These are phyloP conservation scores for Heliconius sara DNA, from an alignment of 2,888 invertebrate species.

Conservation along the genomic window DNA sequence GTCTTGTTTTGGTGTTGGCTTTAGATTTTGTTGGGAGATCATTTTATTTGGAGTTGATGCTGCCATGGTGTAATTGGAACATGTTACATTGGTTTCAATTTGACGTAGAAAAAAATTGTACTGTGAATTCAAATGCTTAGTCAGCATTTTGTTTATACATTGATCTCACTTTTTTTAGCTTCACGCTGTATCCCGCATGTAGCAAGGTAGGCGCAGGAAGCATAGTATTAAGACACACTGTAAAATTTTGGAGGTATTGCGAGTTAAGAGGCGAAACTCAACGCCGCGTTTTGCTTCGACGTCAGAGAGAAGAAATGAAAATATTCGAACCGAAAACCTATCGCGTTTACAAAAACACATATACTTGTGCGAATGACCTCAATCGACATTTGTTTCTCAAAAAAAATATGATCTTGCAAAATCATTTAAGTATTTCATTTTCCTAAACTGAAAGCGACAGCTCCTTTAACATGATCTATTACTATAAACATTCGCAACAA, in stretches of 20 bases:
- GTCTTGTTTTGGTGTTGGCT: neutral
- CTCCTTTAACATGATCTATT: conserved; percentile 1
- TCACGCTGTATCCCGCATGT: too few relatives aligned
- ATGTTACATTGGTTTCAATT: too few relatives aligned
- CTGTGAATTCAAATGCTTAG: neutral
- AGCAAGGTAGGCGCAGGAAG: too few relatives aligned
- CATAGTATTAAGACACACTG: too few relatives aligned
- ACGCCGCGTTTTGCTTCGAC: too few relatives aligned
- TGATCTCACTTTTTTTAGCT: too few relatives aligned
- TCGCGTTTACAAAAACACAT: too few relatives aligned
- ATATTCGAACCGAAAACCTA: too few relatives aligned
- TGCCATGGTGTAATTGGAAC: neutral
- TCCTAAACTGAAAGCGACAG: neutral
- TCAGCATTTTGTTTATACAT: neutral
- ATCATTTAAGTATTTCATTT: neutral
- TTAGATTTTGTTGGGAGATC: neutral
- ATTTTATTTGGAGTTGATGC: neutral
- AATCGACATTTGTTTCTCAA: neutral
- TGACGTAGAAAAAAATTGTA: neutral
- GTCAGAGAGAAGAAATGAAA: too few relatives aligned
- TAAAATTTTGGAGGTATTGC: too few relatives aligned
- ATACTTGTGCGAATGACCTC: too few relatives aligned
- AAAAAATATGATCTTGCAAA: neutral
- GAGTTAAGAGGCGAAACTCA: too few relatives aligned
- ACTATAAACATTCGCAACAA: conserved; percentile 25